Evolutionary conservation across 1,140 invertebrate genomes (phyloP), one percentile per base, ranked within the genome.

Genomic region (Ericerus pela): DNA sequence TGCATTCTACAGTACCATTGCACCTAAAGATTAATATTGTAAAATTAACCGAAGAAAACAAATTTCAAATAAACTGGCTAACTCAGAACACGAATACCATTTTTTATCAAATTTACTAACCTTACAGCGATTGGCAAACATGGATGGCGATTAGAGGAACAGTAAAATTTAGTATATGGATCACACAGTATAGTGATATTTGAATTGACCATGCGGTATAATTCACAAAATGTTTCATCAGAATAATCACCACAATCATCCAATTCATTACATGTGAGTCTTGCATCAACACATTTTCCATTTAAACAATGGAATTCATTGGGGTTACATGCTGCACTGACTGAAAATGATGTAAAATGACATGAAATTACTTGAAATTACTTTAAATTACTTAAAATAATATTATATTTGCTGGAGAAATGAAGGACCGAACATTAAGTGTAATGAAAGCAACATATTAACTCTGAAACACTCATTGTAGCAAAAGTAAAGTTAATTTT

Each of bases 181-280:
- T n/a, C n/a, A n/a, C n/a, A n/a, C n/a, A n/a, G n/a, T n/a, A n/a
- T n/a, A n/a, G n/a, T n/a, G n/a, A n/a, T n/a, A n/a, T n/a, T n/a
- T n/a, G n/a, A n/a, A n/a, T n/a, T n/a, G n/a, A n/a, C n/a, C n/a
- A n/a, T n/a, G n/a, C n/a, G n/a, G n/a, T n/a, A n/a, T n/a, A n/a
- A n/a, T n/a, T n/a, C n/a, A n/a, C n/a, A n/a, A n/a, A n/a, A n/a
- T n/a, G n/a, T 55, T 69, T 85, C 83, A 66, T 85, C 83, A 51
- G 76, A 76, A 36, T 72, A 69, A 66, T 85, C 83, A 0, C 61
- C 61, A 66, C 83, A 85, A 66, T 85, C 81, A 54, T 73, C 67
- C 1, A 54, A 56, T 22, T 75, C 75, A 64, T 85, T 81, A 65
- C 83, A 85, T 53, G 70, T 67, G 78, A 80, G 83, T 51, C 75